phyloP scores from a whole-genome alignment of 1,140 invertebrate genomes.

The Bombus pyrosoma region DNA sequence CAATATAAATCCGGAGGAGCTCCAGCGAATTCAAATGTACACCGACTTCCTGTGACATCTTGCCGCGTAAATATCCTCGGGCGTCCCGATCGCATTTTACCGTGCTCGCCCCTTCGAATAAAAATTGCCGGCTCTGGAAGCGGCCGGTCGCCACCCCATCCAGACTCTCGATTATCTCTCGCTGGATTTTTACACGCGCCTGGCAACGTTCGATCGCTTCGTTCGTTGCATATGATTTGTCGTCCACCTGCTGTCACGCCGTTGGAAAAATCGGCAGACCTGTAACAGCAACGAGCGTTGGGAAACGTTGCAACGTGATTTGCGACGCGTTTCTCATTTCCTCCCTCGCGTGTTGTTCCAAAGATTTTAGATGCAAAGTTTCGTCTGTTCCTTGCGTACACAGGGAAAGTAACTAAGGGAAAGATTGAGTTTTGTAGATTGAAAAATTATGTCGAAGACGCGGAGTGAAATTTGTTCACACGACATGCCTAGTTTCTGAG shows the following conservation, averaged over 20 bases:
- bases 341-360: not conserved
- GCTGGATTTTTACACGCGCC: slow-evolving; percentile 45
- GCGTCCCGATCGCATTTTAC: slow-evolving; percentile 2
- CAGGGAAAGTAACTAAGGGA: no score
- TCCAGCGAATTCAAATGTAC: slow-evolving; percentile 24
- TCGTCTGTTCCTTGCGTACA: no score
- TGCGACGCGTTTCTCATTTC: slow-evolving; percentile 11
- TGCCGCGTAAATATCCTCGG: slow-evolving; percentile 57
- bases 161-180: slow-evolving; percentile 43
- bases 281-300: not conserved
- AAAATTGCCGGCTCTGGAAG: slow-evolving; percentile 44
- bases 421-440: no score
- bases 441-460: no score
- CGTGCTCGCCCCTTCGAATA: slow-evolving; percentile 40
- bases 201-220: slow-evolving; percentile 25
- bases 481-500: no score
- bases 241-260: not conserved
- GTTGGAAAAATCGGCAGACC: slow-evolving; percentile 46
- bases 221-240: slow-evolving; percentile 60
- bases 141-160: not conserved
- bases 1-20: slow-evolving; percentile 20
- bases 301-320: not conserved
- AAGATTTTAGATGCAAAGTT: not conserved
- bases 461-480: no score
- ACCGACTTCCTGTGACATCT: slow-evolving; percentile 35